A percentile compares a stretch with the other conserved stretches of the same genome.
Conservation (phyloP, 2,888 invertebrate species). For the Labia minor region DNA sequence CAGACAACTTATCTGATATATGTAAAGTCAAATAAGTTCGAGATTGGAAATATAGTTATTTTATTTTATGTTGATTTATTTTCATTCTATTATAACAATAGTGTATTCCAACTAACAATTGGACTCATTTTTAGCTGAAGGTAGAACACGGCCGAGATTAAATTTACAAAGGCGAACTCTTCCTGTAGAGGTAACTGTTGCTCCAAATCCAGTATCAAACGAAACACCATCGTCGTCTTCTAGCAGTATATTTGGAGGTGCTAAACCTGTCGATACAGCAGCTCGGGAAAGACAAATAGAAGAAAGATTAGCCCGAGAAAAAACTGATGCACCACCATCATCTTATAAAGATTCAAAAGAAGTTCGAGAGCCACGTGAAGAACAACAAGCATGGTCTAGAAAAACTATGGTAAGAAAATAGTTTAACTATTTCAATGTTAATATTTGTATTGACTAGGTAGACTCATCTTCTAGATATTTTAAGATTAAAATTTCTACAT, state of each 20-base stretch:
- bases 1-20: neutral
- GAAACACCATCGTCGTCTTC: slow-evolving; percentile 34
- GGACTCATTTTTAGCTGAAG: slow-evolving; percentile 43
- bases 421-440: neutral
- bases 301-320: slow-evolving; percentile 57
- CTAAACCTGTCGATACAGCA: slow-evolving; percentile 89
- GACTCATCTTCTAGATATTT: neutral
- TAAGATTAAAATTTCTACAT: neutral
- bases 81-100: neutral
- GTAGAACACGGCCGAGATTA: slow-evolving; percentile 64
- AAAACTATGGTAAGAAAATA: neutral
- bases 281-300: slow-evolving; percentile 85
- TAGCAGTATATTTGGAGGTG: slow-evolving; percentile 82
- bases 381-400: slow-evolving; percentile 3
- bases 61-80: no score
- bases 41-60: neutral
- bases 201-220: slow-evolving; percentile 27
- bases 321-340: slow-evolving; percentile 16
- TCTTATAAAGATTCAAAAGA: slow-evolving; percentile 29
- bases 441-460: neutral
- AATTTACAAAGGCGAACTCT: slow-evolving; percentile 70
- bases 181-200: slow-evolving; percentile 46
- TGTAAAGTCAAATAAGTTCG: neutral
- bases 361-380: slow-evolving; percentile 31
- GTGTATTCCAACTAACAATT: no score